These are phyloP conservation scores for Calcarius lapponicus DNA, from an alignment of 2,797 vertebrate genomes.

Conservation along the genomic window DNA sequence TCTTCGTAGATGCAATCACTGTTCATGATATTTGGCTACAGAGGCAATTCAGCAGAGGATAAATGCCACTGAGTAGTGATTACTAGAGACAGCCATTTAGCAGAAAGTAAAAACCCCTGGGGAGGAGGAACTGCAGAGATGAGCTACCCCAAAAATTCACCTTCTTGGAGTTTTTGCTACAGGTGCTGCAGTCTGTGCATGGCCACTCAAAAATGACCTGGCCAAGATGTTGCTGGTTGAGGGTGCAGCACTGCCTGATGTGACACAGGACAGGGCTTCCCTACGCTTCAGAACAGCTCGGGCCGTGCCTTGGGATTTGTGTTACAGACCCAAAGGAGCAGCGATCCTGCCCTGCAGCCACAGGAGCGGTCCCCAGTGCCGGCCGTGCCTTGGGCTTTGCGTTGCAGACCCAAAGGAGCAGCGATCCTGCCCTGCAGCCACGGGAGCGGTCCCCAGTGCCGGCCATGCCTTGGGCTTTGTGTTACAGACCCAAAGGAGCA, in stretches of 20 bases:
- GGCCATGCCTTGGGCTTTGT: neutral
- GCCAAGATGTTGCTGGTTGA: neutral
- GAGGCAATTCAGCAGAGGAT: neutral
- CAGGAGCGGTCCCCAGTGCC: no score
- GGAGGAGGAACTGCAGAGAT: neutral
- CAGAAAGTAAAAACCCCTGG: neutral
- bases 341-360: neutral
- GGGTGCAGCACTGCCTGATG: fast-evolving
- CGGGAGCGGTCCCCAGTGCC: fast-evolving
- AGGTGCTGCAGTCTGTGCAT: neutral
- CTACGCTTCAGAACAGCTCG: neutral
- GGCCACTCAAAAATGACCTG: neutral
- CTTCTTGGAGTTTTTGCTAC: neutral
- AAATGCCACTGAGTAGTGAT: neutral
- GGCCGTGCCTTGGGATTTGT: neutral
- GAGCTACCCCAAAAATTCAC: neutral
- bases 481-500: neutral
- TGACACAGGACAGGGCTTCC: neutral
- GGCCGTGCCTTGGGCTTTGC: neutral
- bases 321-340: neutral
- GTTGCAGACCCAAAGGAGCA: neutral
- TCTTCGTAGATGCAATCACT: neutral
- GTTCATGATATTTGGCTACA: neutral
- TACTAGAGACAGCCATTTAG: neutral
- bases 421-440: neutral